These are phyloP conservation scores for Nixonia krombeini DNA, from an alignment of 1,140 invertebrate genomes.

Conservation along the genomic window DNA sequence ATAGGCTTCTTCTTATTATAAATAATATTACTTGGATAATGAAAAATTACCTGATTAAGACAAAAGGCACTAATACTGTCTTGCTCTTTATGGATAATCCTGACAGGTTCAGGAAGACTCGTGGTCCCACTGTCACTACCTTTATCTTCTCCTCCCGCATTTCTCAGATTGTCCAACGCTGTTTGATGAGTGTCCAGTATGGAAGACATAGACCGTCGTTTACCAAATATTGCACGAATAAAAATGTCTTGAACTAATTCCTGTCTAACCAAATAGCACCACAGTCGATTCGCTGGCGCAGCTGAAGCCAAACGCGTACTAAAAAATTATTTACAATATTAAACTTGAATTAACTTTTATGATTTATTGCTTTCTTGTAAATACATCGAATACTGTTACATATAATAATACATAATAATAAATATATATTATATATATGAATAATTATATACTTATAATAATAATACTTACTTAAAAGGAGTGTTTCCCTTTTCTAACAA, in stretches of 20 bases:
- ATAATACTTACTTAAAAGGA: slow-evolving; percentile 91
- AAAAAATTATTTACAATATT: no score
- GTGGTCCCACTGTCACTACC: slow-evolving; percentile 70
- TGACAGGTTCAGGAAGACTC: slow-evolving; percentile 82
- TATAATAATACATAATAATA: no score
- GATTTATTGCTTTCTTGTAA: neutral
- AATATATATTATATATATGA: slow-evolving; percentile 4
- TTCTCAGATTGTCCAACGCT: slow-evolving; percentile 62
- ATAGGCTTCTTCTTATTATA: no score
- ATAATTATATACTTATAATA: neutral
- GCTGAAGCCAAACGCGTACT: slow-evolving; percentile 81
- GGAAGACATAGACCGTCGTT: slow-evolving; percentile 72
- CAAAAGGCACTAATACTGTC: slow-evolving; percentile 98
- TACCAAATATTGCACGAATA: slow-evolving; percentile 94
- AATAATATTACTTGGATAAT: neutral
- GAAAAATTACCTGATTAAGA: slow-evolving; percentile 81
- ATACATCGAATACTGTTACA: no score
- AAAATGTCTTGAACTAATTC: slow-evolving; percentile 95
- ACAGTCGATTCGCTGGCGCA: slow-evolving; percentile 88
- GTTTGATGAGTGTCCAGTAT: slow-evolving; percentile 67
- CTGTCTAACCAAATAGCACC: slow-evolving; percentile 94
- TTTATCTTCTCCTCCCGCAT: slow-evolving; percentile 63
- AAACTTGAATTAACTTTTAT: neutral
- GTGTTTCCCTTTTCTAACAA: slow-evolving; percentile 95
- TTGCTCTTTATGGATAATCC: slow-evolving; percentile 99